phyloP scores from a whole-genome alignment of 1,140 invertebrate species.

The Bradysia coprophila region DNA sequence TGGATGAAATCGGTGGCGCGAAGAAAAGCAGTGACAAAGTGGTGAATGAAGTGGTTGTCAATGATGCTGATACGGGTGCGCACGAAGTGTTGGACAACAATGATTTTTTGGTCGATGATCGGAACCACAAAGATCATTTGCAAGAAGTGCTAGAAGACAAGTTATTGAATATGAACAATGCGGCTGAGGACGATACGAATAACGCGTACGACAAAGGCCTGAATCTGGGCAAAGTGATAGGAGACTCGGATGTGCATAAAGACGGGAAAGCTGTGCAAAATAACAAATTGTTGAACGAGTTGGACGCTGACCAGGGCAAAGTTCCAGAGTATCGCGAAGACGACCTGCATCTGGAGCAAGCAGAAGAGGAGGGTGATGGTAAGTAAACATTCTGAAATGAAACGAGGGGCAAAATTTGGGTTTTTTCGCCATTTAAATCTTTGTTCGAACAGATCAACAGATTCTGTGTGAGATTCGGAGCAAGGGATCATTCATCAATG shows the following conservation, averaged over 20 bases:
- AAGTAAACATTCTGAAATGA: no score
- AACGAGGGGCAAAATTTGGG: not conserved
- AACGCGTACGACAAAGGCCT: slow-evolving; percentile 16
- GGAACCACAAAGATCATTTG: slow-evolving; percentile 11
- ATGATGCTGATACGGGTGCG: slow-evolving; percentile 14
- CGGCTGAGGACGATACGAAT: slow-evolving; percentile 11
- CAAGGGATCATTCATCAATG: not conserved
- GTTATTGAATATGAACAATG: slow-evolving; percentile 13
- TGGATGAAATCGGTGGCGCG: slow-evolving; percentile 11
- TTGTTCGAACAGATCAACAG: not conserved
- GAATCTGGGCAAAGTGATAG: slow-evolving; percentile 6
- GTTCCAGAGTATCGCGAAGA: slow-evolving; percentile 15
- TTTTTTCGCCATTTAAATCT: not conserved
- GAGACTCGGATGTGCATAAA: slow-evolving; percentile 7
- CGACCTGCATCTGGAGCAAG: slow-evolving; percentile 15
- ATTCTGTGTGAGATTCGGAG: not conserved
- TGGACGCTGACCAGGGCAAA: slow-evolving; percentile 20
- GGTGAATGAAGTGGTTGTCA: slow-evolving; percentile 1
- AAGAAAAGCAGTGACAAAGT: slow-evolving; percentile 8
- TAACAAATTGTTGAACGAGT: slow-evolving; percentile 21
- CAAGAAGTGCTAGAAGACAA: slow-evolving; percentile 1
- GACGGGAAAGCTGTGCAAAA: slow-evolving; percentile 9
- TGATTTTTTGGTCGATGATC: slow-evolving; percentile 4
- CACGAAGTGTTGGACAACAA: slow-evolving; percentile 19
- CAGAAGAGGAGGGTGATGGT: slow-evolving; percentile 22